Conservation (phyloP, 2,888 invertebrate genomes). For the Cepaea hortensis region DNA sequence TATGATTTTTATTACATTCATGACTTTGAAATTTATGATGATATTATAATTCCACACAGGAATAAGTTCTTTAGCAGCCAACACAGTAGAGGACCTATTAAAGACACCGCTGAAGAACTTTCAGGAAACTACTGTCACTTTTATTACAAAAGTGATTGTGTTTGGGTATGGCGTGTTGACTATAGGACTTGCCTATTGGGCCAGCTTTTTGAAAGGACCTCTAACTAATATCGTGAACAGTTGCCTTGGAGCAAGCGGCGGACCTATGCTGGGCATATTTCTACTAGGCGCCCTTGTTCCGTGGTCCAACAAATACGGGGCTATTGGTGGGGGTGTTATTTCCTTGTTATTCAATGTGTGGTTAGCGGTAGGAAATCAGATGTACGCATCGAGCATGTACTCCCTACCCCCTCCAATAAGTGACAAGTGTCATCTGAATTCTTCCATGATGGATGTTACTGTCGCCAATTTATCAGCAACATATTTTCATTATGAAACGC, state of each 20-base stretch:
- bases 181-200: neutral
- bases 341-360: neutral
- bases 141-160: neutral
- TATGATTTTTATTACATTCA: too few relatives aligned
- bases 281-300: neutral
- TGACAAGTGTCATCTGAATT: too few relatives aligned
- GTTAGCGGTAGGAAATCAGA: neutral
- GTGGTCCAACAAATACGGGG: conserved; percentile 18
- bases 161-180: neutral
- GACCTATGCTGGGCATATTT: neutral
- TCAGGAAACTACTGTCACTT: neutral
- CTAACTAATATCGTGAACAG: neutral
- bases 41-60: too few relatives aligned
- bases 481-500: too few relatives aligned
- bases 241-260: neutral
- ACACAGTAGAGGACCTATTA: too few relatives aligned
- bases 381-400: neutral
- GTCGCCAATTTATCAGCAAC: too few relatives aligned
- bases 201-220: neutral
- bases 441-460: too few relatives aligned
- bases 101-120: too few relatives aligned
- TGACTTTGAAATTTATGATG: too few relatives aligned
- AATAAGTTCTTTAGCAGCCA: too few relatives aligned
- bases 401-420: too few relatives aligned
- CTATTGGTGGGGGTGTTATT: conserved; percentile 6